Evolutionary conservation across 2,113 vertebrate genomes (phyloP), one percentile per base, ranked within the genome.

Genomic region (Nycticorax nycticorax): DNA sequence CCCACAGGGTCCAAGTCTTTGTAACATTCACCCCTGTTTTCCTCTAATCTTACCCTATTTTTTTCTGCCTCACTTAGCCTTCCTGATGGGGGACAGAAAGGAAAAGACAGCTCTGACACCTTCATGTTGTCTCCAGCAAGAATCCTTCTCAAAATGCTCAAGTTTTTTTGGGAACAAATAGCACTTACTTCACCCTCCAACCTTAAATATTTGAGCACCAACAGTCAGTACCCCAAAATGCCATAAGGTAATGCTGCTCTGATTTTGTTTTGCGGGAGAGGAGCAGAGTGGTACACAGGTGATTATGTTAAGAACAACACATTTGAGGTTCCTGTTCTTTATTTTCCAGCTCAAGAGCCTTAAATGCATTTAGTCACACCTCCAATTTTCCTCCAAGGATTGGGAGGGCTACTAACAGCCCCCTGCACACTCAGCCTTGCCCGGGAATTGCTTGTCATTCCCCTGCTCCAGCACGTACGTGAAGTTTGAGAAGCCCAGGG

Each of bases 201-300:
- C n/a, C 52, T 68, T 21, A 45, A 79, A 39, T 43, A 74, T 74
- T 17, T 35, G 43, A 68, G 60, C 35, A 69, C 20, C 45, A 32
- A 10, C 0, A 8, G 12, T 39, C 45, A 75, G 48, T 37, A 64
- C 13, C 23, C n/a, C 50, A 64, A 77, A 77, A 55, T 30, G 35
- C 28, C 28, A 18, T 12, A 39, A 30, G 32, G 16, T 21, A 80
- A 89, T 14, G 7, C 21, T 64, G 28, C 16, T 81, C 28, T 47
- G 55, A 47, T 56, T 87, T 73, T 5, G 0, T 32, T 68, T 69
- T 3, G 1, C 0, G 1, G 21, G 15, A n/a, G 62, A 71, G 30
- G 5, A 74, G 10, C 18, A 19, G 24, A 64, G 33, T 1, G 2
- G 8, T 18, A 68, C 24, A 3, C 0, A 1, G 39, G 7, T 55